Base-by-base conservation (phyloP, 2,888 invertebrate species). In the Plebejus melissa region DNA sequence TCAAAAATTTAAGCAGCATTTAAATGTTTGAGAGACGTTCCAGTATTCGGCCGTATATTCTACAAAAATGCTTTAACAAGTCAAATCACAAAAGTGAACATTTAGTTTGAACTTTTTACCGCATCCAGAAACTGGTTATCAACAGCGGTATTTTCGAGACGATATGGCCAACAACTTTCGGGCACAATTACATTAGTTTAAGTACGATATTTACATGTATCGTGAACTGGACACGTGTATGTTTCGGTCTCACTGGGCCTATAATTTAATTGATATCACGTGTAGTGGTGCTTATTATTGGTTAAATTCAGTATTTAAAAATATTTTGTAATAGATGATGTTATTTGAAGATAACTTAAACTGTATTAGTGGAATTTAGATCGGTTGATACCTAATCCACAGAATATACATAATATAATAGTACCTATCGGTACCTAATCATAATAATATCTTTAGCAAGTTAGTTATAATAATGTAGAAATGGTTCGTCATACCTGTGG, bases 111-210 rank as follows among this genome's bases (percentile, higher is more conserved):
- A 1, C 13, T 16, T 65, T 65, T 65, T 65, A 32, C 65, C 65
- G 65, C 65, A 32, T 65, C 65, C 32, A 32, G 32, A 65, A 65
- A 36, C 65, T 65, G 65, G 36, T 65, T 65, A 65, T 32, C 32
- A 32, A 65, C 13, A 65, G 32, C 65, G 65, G 65, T 36, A 65
- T 65, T 13, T 65, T 32, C 32, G 65, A 65, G 13, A 65, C 65
- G 65, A 65, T 5, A 65, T 36, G 32, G 28, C 32, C 65, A 65
- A 32, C 65, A 65, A 65, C 65, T 32, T 65, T 65, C 65, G 4
- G 65, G 65, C 65, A 11, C 65, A 65, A 65, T 65, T 36, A 65
- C 65, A 65, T 65, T 32, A 65, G 65, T 65, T 36, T 32, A 13
- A 65, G 13, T 65, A 65, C 65, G 16, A 13, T 65, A 13, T 32